Conservation (phyloP, 2,888 invertebrate species). For the Cyclophora albipunctata region DNA sequence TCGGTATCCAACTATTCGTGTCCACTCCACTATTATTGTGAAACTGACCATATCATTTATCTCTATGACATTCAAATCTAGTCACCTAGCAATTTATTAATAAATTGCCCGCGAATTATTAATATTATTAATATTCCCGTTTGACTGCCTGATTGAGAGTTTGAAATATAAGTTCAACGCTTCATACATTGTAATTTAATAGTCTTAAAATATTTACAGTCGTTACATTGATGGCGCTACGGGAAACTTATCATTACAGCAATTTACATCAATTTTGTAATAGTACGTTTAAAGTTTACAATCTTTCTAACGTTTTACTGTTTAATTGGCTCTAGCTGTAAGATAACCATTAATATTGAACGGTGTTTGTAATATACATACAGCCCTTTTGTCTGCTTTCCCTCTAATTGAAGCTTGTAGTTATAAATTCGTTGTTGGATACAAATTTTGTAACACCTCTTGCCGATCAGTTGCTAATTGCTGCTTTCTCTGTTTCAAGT, state of each 20-base stretch:
- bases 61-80: slow-evolving; percentile 16
- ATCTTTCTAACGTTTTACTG: slow-evolving; percentile 21
- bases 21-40: slow-evolving; percentile 16
- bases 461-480: slow-evolving; percentile 60
- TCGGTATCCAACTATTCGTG: slow-evolving; percentile 9
- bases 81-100: slow-evolving; percentile 8
- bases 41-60: slow-evolving; percentile 18
- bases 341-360: slow-evolving; percentile 29
- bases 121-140: slow-evolving; percentile 6
- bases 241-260: slow-evolving; percentile 12
- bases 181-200: slow-evolving; percentile 15
- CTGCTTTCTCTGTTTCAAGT: slow-evolving; percentile 60
- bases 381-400: slow-evolving; percentile 59
- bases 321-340: slow-evolving; percentile 26
- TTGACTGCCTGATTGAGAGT: neutral
- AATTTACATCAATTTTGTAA: slow-evolving; percentile 22
- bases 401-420: slow-evolving; percentile 67
- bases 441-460: slow-evolving; percentile 67
- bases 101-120: slow-evolving; percentile 7
- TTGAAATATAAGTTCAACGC: slow-evolving; percentile 1
- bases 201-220: slow-evolving; percentile 9
- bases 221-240: slow-evolving; percentile 5
- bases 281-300: slow-evolving; percentile 20
- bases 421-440: slow-evolving; percentile 64
- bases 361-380: slow-evolving; percentile 16